A percentile compares a stretch with the other conserved stretches of the same genome.
Evolutionary conservation across 2,888 invertebrate genomes (phyloP).

Genomic region (Dorcus parallelipipedus): DNA sequence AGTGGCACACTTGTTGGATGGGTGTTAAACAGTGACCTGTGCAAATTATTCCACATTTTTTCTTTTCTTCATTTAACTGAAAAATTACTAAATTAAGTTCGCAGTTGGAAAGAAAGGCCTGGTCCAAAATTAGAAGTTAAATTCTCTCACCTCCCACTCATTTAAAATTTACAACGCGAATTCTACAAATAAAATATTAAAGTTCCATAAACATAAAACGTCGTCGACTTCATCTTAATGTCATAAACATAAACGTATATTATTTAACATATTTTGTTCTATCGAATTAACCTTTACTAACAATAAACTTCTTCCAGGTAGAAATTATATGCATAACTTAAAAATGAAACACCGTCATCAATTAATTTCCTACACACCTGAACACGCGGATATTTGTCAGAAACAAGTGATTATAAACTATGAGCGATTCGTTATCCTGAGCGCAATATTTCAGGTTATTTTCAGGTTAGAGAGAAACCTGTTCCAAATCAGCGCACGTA

Average conservation of each 20-base stretch:
- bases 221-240: too few species aligned
- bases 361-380: neutral
- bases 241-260: too few species aligned
- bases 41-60: neutral
- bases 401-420: neutral
- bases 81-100: too few species aligned
- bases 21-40: neutral
- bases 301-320: neutral
- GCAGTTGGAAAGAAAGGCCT: too few species aligned
- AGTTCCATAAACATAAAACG: too few species aligned
- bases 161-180: too few species aligned
- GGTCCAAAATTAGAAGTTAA: too few species aligned
- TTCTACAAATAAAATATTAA: too few species aligned
- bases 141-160: too few species aligned
- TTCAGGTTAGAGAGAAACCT: neutral
- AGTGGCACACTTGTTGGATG: neutral
- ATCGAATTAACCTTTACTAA: neutral
- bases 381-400: neutral
- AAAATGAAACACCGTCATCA: neutral
- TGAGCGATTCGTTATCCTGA: neutral
- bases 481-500: slow-evolving; percentile 1
- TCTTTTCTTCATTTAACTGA: too few species aligned
- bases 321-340: neutral
- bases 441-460: neutral
- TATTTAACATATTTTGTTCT: too few species aligned